Conservation (phyloP, 1,140 invertebrate genomes). For the Chymomyza costata region DNA sequence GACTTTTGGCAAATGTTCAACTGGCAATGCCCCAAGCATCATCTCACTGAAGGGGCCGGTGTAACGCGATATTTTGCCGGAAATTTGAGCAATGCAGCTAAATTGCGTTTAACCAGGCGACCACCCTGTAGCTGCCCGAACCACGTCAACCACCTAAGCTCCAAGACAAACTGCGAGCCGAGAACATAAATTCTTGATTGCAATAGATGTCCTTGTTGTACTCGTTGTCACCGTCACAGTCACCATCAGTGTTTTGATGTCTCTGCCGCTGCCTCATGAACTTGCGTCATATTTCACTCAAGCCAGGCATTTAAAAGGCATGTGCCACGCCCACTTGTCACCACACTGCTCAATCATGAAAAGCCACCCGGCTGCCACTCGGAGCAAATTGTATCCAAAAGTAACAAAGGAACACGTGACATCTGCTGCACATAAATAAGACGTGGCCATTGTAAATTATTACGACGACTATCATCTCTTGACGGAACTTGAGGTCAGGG, state of each 20-base stretch:
- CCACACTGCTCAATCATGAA: not conserved
- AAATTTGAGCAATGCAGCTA: constrained; percentile 66
- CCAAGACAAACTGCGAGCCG: constrained; percentile 50
- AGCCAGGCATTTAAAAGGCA: constrained; percentile 48
- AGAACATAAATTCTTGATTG: constrained; percentile 72
- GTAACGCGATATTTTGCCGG: constrained; percentile 53
- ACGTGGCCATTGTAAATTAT: constrained; percentile 56
- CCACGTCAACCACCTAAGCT: constrained; percentile 17
- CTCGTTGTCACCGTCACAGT: constrained; percentile 12
- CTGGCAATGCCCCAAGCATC: constrained; percentile 16
- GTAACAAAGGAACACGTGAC: constrained; percentile 63
- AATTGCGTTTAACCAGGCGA: constrained; percentile 69
- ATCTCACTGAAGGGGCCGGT: constrained; percentile 6
- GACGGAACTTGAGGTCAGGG: not conserved
- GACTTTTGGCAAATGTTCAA: too few species aligned
- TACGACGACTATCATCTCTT: constrained; percentile 14
- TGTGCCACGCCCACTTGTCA: constrained; percentile 15
- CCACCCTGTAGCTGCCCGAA: not conserved
- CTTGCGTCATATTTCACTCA: constrained; percentile 64
- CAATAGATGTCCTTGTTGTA: constrained; percentile 43
- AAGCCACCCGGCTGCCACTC: not conserved
- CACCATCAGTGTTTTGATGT: constrained; percentile 61
- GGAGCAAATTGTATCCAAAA: constrained; percentile 52
- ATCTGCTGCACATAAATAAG: constrained; percentile 65
- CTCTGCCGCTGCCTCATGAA: constrained; percentile 47